A percentile compares a stretch with the other conserved stretches of the same genome.
phyloP scores from a whole-genome alignment of 2,113 vertebrate species.

The Hippocampus zosterae region DNA sequence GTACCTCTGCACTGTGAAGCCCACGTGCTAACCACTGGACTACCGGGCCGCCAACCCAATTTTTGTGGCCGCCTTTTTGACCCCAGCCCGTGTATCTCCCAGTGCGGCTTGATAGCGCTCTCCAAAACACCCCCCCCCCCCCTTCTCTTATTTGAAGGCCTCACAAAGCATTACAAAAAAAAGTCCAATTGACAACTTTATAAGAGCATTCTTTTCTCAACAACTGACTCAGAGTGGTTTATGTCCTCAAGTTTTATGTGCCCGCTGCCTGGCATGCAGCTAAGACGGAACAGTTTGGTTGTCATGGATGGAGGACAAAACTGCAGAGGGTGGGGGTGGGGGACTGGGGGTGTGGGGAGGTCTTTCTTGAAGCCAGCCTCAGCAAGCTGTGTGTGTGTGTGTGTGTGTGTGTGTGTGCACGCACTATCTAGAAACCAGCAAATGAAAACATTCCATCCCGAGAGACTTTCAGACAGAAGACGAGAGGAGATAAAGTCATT shows the following conservation, averaged over 20 bases:
- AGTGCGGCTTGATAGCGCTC: not conserved
- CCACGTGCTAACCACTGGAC: too few species aligned
- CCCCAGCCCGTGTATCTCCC: not conserved
- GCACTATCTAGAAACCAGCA: conserved; percentile 35
- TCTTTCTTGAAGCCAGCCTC: conserved; percentile 47
- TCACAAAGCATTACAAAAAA: not conserved
- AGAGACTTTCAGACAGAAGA: conserved; percentile 39
- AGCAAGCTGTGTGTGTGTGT: conserved; percentile 26
- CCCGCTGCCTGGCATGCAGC: conserved; percentile 30
- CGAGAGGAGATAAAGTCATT: not conserved
- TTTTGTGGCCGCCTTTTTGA: too few species aligned
- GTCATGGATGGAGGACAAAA: conserved; percentile 62
- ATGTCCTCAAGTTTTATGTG: conserved; percentile 41
- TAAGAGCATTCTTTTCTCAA: conserved; percentile 22
- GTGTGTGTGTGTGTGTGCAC: conserved; percentile 44
- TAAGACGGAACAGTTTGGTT: conserved; percentile 51
- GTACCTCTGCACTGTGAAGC: too few species aligned
- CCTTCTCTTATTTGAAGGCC: not conserved
- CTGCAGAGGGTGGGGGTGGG: conserved; percentile 32
- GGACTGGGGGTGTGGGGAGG: conserved; percentile 29
- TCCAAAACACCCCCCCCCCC: not conserved
- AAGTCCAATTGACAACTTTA: conserved; percentile 1
- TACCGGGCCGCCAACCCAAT: too few species aligned
- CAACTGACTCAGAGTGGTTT: conserved; percentile 43
- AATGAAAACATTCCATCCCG: conserved; percentile 49